Evolutionary conservation across 1,140 invertebrate species (phyloP).

Genomic region (Pachypeltis micranthus): DNA sequence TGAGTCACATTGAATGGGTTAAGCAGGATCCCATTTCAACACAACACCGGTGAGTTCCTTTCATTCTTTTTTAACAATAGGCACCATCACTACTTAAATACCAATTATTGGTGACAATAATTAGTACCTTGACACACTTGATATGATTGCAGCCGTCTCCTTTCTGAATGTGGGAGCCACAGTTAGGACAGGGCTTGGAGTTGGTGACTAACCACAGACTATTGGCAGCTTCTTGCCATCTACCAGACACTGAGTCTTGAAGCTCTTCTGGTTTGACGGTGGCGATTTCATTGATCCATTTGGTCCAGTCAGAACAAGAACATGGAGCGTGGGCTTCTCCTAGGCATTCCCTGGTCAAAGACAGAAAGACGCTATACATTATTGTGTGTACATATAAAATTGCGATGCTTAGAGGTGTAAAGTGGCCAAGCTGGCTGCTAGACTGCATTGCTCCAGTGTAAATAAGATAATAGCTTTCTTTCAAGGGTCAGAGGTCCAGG

Average conservation of each 20-base stretch:
- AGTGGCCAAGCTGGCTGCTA: constrained; percentile 2
- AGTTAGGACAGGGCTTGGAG: constrained; percentile 62
- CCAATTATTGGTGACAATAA: no score
- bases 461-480: no score
- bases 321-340: constrained; percentile 59
- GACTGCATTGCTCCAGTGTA: no score
- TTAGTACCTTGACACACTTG: constrained; percentile 65
- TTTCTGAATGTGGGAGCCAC: constrained; percentile 62
- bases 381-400: not conserved
- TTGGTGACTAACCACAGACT: constrained; percentile 60
- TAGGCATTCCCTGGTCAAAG: constrained; percentile 40
- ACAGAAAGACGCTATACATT: not conserved
- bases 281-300: constrained; percentile 50
- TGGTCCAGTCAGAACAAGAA: constrained; percentile 52
- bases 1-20: no score
- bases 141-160: constrained; percentile 70
- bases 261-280: constrained; percentile 55
- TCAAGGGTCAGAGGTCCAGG: no score
- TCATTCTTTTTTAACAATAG: no score
- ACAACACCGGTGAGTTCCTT: no score
- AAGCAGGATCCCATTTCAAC: no score
- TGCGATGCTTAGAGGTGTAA: not conserved
- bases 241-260: constrained; percentile 40
- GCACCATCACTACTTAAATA: no score
- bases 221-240: constrained; percentile 55